phyloP scores from a whole-genome alignment of 1,140 invertebrate species.

The Pseudomyrmex dendroicus region DNA sequence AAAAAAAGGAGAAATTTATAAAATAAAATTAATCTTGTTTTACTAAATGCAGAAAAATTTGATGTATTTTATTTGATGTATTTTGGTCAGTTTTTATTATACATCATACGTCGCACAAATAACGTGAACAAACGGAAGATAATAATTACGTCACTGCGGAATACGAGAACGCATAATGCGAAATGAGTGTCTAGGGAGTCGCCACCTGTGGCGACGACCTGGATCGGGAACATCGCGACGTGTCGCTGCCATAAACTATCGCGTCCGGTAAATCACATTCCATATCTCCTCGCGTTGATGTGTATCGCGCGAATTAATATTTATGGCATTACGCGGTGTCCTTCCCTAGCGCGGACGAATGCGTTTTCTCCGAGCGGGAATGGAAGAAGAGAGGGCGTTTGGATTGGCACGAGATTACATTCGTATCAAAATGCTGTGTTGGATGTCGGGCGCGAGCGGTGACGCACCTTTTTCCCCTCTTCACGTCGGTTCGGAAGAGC shows the following conservation, averaged over 20 bases:
- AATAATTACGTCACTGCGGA: slow-evolving; percentile 17
- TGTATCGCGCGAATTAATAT: slow-evolving; percentile 59
- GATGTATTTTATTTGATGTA: neutral
- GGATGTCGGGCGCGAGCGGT: slow-evolving; percentile 5
- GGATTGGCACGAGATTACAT: slow-evolving; percentile 57
- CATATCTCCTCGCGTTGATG: slow-evolving; percentile 53
- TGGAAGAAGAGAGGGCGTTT: neutral
- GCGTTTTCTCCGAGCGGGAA: neutral
- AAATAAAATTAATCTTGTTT: too few relatives aligned
- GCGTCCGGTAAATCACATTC: slow-evolving; percentile 59
- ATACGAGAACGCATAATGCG: slow-evolving; percentile 28
- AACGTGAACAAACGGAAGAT: slow-evolving; percentile 6
- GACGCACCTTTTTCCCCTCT: neutral
- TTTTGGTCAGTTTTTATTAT: neutral
- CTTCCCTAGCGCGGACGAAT: slow-evolving; percentile 7
- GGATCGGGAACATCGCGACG: slow-evolving; percentile 12
- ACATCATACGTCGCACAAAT: neutral
- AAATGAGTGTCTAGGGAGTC: slow-evolving; percentile 34
- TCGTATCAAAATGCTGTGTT: slow-evolving; percentile 56
- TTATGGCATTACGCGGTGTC: slow-evolving; percentile 54
- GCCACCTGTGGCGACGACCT: slow-evolving; percentile 52
- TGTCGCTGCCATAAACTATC: slow-evolving; percentile 61
- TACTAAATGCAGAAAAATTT: neutral
- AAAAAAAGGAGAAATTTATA: neutral
- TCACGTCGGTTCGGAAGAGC: slow-evolving; percentile 31